Conservation (phyloP, 1,140 invertebrate genomes). For the Drosophila paulistorum region DNA sequence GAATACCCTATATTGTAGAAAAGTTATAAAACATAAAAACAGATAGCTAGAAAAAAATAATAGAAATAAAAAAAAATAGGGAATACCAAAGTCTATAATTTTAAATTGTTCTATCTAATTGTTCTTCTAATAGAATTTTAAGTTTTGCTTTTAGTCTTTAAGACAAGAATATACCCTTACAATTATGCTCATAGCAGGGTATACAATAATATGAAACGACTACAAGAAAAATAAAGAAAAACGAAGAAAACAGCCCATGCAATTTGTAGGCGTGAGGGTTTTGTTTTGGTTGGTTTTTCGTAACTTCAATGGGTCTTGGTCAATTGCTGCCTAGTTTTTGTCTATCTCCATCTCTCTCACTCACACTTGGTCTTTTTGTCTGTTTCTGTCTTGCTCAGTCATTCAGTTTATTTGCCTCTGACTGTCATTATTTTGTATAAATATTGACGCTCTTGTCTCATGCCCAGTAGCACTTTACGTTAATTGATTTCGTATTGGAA, state of each 20-base stretch:
- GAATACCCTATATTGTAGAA: background rate
- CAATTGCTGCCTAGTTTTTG: constrained; percentile 33
- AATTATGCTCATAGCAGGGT: background rate
- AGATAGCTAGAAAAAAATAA: too few relatives aligned
- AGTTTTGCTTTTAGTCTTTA: background rate
- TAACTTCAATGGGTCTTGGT: constrained; percentile 15
- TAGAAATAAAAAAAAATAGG: too few relatives aligned
- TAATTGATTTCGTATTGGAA: constrained; percentile 78
- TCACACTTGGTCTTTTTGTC: background rate
- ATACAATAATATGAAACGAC: background rate
- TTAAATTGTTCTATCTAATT: too few relatives aligned
- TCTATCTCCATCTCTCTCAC: constrained; percentile 19
- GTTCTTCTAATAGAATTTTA: too few relatives aligned
- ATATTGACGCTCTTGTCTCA: constrained; percentile 76
- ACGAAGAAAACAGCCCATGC: constrained; percentile 8
- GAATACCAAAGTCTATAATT: too few relatives aligned
- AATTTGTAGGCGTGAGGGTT: constrained; percentile 49
- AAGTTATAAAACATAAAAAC: too few relatives aligned
- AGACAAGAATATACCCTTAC: background rate
- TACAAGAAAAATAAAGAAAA: background rate
- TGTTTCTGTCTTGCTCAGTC: background rate
- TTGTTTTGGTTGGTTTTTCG: constrained; percentile 23
- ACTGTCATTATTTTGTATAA: constrained; percentile 77
- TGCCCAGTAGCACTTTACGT: constrained; percentile 77
- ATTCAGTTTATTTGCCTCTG: constrained; percentile 64